Evolutionary conservation across 2,113 vertebrate species (phyloP), one percentile per base, ranked within the genome.

Genomic region (Chelonoidis abingdonii): DNA sequence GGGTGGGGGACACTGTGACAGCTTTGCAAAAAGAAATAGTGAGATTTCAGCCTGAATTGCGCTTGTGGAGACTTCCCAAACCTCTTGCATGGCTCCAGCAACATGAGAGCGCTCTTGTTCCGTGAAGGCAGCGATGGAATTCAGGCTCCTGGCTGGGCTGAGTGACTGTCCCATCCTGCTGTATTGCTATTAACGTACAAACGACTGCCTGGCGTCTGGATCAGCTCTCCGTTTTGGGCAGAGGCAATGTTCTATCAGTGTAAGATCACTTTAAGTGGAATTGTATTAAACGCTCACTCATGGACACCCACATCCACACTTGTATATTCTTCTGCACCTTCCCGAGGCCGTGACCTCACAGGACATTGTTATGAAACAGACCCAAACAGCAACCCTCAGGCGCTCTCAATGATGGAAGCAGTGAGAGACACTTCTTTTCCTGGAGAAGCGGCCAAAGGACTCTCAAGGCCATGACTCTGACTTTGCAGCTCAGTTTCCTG

Each of bases 361-460:
- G 52, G 21, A 12, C 0, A 1, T 6, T 1, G 75, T 24, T 22
- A n/a, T 31, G 79, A 50, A 5, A 10, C 35, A 8, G 19, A 31
- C 5, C 35, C 24, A 6, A 59, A 35, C 1, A 14, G 7, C 38
- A 5, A 0, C 0, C 27, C 13, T 41, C 41, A 8, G 0, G 2
- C 13, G 22, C 10, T 49, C 65, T 81, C 0, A 0, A 1, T 22
- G 47, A 11, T 3, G 56, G 75, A 22, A 0, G 8, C 19, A 29
- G n/a, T 35, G 5, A 13, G 11, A 3, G 1, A 12, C 56, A 6
- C 75, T 44, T 47, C 47, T 41, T 50, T 78, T 54, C 86, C 80
- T 47, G 0, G 44, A 76, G 81, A 41, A 53, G 13, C 0, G 0
- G 0, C 41, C 0, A 0, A 3, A 57, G n/a, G 19, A n/a, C 2